phyloP scores from a whole-genome alignment of 2,797 vertebrate genomes.

The Hozukius guyotensis region DNA sequence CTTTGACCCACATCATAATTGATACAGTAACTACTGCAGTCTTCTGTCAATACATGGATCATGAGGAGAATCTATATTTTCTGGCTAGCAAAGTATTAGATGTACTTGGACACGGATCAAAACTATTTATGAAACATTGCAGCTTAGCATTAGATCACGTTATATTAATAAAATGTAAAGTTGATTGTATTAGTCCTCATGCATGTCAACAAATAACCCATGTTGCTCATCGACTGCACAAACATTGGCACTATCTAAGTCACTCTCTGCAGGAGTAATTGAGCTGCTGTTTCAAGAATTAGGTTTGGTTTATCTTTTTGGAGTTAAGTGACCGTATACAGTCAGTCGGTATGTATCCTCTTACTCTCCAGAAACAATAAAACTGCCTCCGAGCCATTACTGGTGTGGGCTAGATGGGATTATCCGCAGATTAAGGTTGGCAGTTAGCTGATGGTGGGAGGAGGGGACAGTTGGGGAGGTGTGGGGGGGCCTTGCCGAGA shows the following conservation, averaged over 20 bases:
- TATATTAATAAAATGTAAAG: neutral
- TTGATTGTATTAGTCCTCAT: neutral
- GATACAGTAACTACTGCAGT: constrained; percentile 25
- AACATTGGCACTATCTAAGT: neutral
- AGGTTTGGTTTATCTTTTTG: neutral
- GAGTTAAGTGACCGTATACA: neutral
- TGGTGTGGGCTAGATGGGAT: constrained; percentile 64
- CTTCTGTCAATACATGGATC: constrained; percentile 28
- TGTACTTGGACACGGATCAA: neutral
- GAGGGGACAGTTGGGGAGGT: constrained; percentile 15
- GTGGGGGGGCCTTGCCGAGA: constrained; percentile 25
- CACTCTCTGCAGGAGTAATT: neutral
- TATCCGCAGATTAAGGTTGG: constrained; percentile 56
- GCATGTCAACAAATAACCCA: constrained; percentile 3
- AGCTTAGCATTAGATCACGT: neutral
- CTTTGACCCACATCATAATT: constrained; percentile 49
- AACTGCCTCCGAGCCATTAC: constrained; percentile 41
- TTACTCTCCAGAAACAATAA: constrained; percentile 13
- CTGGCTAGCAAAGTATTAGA: neutral
- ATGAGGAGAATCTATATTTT: constrained; percentile 19
- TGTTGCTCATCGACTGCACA: neutral
- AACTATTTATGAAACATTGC: neutral
- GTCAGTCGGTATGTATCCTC: constrained; percentile 8
- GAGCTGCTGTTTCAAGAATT: neutral
- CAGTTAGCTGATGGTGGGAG: constrained; percentile 24